These are phyloP conservation scores for Doryteuthis pealeii DNA, from an alignment of 1,140 invertebrate genomes.

Conservation along the genomic window DNA sequence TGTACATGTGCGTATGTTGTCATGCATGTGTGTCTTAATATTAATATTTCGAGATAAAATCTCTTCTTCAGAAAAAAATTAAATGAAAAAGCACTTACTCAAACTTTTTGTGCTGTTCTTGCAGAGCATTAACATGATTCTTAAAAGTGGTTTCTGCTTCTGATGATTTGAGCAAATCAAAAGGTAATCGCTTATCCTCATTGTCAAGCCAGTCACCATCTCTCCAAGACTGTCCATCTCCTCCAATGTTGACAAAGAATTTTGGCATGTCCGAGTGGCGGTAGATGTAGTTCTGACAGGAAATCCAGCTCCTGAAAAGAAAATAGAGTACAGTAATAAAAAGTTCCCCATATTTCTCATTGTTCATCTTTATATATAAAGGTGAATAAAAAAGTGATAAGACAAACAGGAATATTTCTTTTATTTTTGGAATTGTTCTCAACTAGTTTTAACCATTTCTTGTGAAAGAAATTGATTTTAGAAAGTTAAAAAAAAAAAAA, in stretches of 20 bases:
- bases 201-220: slow-evolving; percentile 71
- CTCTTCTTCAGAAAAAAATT: too few species aligned
- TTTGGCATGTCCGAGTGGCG: slow-evolving; percentile 85
- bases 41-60: too few species aligned
- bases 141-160: slow-evolving; percentile 90
- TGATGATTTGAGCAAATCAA: slow-evolving; percentile 83
- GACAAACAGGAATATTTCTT: too few species aligned
- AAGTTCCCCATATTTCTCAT: too few species aligned
- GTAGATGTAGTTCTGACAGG: slow-evolving; percentile 79
- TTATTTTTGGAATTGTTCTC: too few species aligned
- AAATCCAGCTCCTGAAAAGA: slow-evolving; percentile 77
- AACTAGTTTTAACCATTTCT: too few species aligned
- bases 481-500: too few species aligned
- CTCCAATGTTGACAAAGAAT: slow-evolving; percentile 82
- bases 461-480: too few species aligned
- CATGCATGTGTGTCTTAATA: too few species aligned
- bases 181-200: slow-evolving; percentile 74
- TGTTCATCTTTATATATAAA: too few species aligned
- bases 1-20: too few species aligned
- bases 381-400: too few species aligned
- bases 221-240: slow-evolving; percentile 76
- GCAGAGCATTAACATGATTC: slow-evolving; percentile 85
- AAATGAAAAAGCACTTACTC: slow-evolving; percentile 72
- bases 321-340: not conserved
- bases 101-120: slow-evolving; percentile 84